Evolutionary conservation across 1,140 invertebrate species (phyloP).

Genomic region (Lordiphosa collinella): DNA sequence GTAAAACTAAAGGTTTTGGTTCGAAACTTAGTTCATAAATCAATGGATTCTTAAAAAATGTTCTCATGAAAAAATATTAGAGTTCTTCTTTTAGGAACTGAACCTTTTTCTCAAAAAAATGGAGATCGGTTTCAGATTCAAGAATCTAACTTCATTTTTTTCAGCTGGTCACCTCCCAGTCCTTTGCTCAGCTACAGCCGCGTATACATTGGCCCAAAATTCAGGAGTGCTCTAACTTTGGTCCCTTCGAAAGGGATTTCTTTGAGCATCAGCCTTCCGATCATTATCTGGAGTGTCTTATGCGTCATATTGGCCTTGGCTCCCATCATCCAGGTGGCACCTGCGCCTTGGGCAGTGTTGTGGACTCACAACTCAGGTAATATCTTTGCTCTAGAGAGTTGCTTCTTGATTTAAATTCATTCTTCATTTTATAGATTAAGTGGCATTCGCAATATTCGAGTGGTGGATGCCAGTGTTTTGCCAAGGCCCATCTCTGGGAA

Average conservation of each 20-base stretch:
- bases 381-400: neutral
- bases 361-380: conserved; percentile 58
- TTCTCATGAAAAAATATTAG: too few relatives aligned
- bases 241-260: conserved; percentile 67
- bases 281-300: conserved; percentile 84
- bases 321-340: conserved; percentile 86
- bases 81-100: too few relatives aligned
- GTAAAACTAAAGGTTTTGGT: too few relatives aligned
- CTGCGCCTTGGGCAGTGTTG: conserved; percentile 82
- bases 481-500: conserved; percentile 85
- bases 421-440: conserved; percentile 82
- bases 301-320: conserved; percentile 83
- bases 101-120: too few relatives aligned
- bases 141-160: neutral
- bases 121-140: too few relatives aligned
- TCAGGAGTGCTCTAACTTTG: conserved; percentile 81
- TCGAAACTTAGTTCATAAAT: too few relatives aligned
- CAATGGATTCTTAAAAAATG: too few relatives aligned
- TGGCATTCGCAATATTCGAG: conserved; percentile 82
- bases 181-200: conserved; percentile 83
- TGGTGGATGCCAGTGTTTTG: conserved; percentile 87
- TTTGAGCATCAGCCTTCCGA: conserved; percentile 78
- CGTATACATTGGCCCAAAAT: conserved; percentile 84
- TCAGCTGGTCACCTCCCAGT: conserved; percentile 80
- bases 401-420: neutral